These are phyloP conservation scores for Corapipo altera DNA, from an alignment of 2,113 vertebrate genomes.

Conservation along the genomic window DNA sequence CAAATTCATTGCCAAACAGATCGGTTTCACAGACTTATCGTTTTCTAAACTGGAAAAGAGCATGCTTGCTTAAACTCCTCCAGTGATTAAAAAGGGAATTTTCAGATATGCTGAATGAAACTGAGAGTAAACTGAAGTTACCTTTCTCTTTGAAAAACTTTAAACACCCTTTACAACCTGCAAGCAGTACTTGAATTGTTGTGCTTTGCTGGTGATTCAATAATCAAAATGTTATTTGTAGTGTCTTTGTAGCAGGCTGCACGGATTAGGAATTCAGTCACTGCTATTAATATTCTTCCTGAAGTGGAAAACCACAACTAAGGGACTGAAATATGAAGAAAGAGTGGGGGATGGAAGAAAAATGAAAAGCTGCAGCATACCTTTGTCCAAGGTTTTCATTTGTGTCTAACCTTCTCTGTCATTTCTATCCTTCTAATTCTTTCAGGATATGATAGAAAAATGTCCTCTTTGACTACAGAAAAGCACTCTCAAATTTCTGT, in stretches of 20 bases:
- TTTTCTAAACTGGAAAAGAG: not conserved
- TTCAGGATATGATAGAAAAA: constrained; percentile 35
- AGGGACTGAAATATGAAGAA: constrained; percentile 24
- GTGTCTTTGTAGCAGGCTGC: not conserved
- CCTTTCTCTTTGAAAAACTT: not conserved
- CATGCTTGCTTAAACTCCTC: not conserved
- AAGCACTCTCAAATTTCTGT: constrained; percentile 29
- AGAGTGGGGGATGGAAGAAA: not conserved
- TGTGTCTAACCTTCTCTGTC: constrained; percentile 5
- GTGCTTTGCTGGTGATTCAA: not conserved
- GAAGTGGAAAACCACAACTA: not conserved
- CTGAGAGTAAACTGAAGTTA: not conserved
- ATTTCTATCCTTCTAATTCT: constrained; percentile 30
- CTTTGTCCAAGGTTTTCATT: constrained; percentile 41
- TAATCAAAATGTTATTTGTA: constrained; percentile 36
- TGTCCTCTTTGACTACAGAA: not conserved
- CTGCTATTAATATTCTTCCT: constrained; percentile 9
- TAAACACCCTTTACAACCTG: not conserved
- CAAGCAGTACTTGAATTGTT: not conserved
- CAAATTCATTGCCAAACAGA: not conserved
- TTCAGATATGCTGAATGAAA: not conserved
- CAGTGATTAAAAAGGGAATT: not conserved
- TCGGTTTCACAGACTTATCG: not conserved
- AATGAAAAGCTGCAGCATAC: constrained; percentile 19
- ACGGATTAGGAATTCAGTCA: not conserved